phyloP scores from a whole-genome alignment of 23 tunicate species.

The Ascidia mentula region DNA sequence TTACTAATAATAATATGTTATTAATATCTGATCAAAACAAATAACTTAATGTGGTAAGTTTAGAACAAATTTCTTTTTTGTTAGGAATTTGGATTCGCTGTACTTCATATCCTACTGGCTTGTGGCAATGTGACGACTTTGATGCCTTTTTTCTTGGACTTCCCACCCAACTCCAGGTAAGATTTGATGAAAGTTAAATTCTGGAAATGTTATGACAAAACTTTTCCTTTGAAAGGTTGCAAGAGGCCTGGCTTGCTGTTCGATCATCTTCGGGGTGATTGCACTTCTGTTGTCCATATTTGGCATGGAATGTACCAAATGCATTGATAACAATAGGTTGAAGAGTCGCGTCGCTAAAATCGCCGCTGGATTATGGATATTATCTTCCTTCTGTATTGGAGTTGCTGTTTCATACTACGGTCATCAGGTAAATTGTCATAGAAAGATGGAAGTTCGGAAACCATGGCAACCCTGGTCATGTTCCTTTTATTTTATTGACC shows the following conservation, averaged over 20 bases:
- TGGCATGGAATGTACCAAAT: slow-evolving; percentile 89
- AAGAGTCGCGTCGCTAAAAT: slow-evolving; percentile 56
- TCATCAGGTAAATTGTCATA: slow-evolving; percentile 59
- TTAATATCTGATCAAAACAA: no score
- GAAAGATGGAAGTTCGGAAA: no score
- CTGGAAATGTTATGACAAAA: no score
- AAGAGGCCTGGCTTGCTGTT: slow-evolving; percentile 57
- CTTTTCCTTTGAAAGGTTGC: slow-evolving; percentile 62
- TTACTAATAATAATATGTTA: no score
- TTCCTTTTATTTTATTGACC: no score
- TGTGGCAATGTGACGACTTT: slow-evolving; percentile 99
- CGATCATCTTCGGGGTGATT: slow-evolving; percentile 52
- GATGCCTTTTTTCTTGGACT: slow-evolving; percentile 91
- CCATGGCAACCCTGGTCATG: no score
- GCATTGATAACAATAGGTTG: slow-evolving; percentile 47
- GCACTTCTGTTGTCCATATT: slow-evolving; percentile 68
- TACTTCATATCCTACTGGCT: slow-evolving; percentile 80
- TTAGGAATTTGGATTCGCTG: slow-evolving; percentile 96
- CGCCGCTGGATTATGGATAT: slow-evolving; percentile 60
- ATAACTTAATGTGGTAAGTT: neutral
- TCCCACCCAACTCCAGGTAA: slow-evolving; percentile 73
- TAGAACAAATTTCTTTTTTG: neutral
- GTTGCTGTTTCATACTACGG: slow-evolving; percentile 89
- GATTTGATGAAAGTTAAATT: neutral
- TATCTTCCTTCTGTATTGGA: slow-evolving; percentile 73